Evolutionary conservation across 1,140 invertebrate genomes (phyloP).

Genomic region (Condylostylus longicornis): DNA sequence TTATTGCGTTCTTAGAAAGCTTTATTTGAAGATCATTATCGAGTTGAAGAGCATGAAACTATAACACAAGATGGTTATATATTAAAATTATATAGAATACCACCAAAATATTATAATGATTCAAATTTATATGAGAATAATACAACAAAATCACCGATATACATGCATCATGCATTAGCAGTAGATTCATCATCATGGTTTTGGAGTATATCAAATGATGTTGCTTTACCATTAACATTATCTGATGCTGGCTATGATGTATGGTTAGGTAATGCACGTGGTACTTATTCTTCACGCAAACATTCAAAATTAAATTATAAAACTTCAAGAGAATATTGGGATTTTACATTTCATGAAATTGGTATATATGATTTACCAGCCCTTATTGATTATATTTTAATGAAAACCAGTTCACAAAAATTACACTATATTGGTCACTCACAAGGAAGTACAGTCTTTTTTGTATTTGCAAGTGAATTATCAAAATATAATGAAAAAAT

Average conservation of each 20-base stretch:
- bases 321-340: constrained; percentile 42
- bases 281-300: constrained; percentile 50
- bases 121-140: too few relatives aligned
- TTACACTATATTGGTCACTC: constrained; percentile 51
- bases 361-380: constrained; percentile 50
- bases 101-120: constrained; percentile 13
- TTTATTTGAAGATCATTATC: too few relatives aligned
- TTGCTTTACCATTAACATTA: constrained; percentile 34
- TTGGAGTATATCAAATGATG: constrained; percentile 45
- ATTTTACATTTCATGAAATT: constrained; percentile 50
- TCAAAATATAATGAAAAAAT: constrained; percentile 45
- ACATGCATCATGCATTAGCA: constrained; percentile 63
- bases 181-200: constrained; percentile 62
- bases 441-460: constrained; percentile 39
- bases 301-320: too few relatives aligned
- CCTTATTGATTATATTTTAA: constrained; percentile 48
- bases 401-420: constrained; percentile 33
- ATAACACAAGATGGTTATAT: constrained; percentile 39
- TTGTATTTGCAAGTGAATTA: constrained; percentile 34
- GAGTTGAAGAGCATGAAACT: constrained; percentile 37
- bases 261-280: constrained; percentile 59
- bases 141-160: constrained; percentile 32
- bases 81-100: constrained; percentile 37
- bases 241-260: constrained; percentile 55
- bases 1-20: too few relatives aligned